Conservation (phyloP, 2,888 invertebrate genomes). For the Drosophila antonietae region DNA sequence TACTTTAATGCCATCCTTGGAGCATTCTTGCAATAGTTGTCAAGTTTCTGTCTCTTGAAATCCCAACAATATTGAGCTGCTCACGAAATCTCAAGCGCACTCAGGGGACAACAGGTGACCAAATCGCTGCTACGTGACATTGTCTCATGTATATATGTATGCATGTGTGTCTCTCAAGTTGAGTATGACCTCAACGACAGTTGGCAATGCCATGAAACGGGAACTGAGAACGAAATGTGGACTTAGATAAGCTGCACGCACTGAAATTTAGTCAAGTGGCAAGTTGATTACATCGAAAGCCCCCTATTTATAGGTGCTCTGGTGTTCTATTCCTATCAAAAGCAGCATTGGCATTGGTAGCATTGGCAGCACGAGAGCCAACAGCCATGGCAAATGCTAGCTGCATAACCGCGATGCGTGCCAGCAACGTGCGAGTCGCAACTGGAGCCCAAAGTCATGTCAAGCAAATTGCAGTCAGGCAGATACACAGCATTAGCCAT, state of each 20-base stretch:
- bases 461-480: background rate
- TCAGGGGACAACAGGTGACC: constrained; percentile 44
- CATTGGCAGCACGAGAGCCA: background rate
- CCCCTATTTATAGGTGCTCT: constrained; percentile 22
- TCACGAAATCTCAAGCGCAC: constrained; percentile 11
- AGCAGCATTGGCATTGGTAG: background rate
- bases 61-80: constrained; percentile 21
- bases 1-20: background rate
- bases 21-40: background rate
- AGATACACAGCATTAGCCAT: constrained; percentile 1
- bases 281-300: constrained; percentile 24
- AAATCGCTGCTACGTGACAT: constrained; percentile 60
- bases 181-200: constrained; percentile 18
- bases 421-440: constrained; percentile 26
- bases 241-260: constrained; percentile 28
- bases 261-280: constrained; percentile 24
- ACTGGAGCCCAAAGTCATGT: constrained; percentile 6
- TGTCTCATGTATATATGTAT: constrained; percentile 1
- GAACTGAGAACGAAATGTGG: background rate
- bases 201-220: background rate
- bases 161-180: background rate
- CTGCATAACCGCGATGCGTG: constrained; percentile 35
- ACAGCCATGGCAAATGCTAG: constrained; percentile 5
- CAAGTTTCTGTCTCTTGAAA: background rate
- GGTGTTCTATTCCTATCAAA: constrained; percentile 24